Evolutionary conservation across 2,888 invertebrate species (phyloP), one percentile per base, ranked within the genome.

Genomic region (Polydrusus tereticollis): DNA sequence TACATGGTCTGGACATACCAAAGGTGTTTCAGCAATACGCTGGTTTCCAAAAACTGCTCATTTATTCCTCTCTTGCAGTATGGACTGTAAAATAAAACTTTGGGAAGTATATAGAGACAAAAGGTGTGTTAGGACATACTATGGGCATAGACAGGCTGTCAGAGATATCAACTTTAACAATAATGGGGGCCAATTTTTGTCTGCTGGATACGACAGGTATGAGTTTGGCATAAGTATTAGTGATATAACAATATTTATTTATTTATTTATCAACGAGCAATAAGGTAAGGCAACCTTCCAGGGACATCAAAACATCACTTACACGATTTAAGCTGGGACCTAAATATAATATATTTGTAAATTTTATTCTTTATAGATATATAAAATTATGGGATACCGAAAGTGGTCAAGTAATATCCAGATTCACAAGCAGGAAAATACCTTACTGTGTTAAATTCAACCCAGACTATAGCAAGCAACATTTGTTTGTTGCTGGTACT

Each of bases 311-410:
- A n/a, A n/a, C n/a, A n/a, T n/a, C n/a, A n/a, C n/a, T n/a, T n/a
- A n/a, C n/a, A n/a, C n/a, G n/a, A n/a, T n/a, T n/a, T n/a, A n/a
- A n/a, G n/a, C n/a, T n/a, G n/a, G n/a, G n/a, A n/a, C n/a, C n/a
- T n/a, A n/a, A n/a, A n/a, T 33, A 6, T 33, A 12, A 2, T 33
- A 12, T 29, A 29, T 7, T 1, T 10, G 7, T 33, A 1, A 6
- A 33, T 33, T 3, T 33, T 3, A 33, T 33, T 33, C 10, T 45
- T 20, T 45, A 2, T 20, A 21, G 79, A 57, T 98, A 95, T 83
- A 96, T 99, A 69, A 99, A 99, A 87, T 87, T 99, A 47, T 99
- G 99, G 99, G 99, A 99, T 85, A 99, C 99, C 0, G 99, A 99
- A 88, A 96, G 95, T 0, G 99, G 99, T 52, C 90, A 90, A 77